Evolutionary conservation across 2,113 vertebrate species (phyloP).

Genomic region (Ornithorhynchus anatinus): DNA sequence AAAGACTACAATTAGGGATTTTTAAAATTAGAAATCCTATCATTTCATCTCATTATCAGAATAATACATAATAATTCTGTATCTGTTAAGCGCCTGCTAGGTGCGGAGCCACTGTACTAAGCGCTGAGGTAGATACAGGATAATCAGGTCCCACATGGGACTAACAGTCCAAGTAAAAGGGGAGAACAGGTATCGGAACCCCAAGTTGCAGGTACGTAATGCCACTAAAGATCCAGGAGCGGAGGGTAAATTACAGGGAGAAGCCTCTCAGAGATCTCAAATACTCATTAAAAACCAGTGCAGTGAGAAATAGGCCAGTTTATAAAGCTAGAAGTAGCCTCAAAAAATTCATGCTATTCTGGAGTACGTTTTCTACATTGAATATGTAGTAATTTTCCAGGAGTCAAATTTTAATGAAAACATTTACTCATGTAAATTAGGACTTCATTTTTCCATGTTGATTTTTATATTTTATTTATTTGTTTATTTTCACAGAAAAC

Average conservation of each 20-base stretch:
- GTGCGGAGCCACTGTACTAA: no score
- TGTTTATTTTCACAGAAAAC: conserved; percentile 60
- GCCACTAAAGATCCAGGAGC: neutral
- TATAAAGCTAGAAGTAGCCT: conserved; percentile 52
- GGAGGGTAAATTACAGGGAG: neutral
- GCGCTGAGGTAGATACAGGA: no score
- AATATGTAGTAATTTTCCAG: conserved; percentile 63
- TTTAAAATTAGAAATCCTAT: no score
- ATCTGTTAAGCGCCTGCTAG: no score
- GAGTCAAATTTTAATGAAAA: conserved; percentile 70
- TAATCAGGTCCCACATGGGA: no score
- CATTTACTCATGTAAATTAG: conserved; percentile 68
- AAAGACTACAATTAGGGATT: no score
- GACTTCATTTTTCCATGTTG: conserved; percentile 59
- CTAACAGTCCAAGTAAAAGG: no score
- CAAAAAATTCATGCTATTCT: conserved; percentile 56
- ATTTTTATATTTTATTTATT: conserved; percentile 42
- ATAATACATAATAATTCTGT: no score
- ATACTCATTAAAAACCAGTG: neutral
- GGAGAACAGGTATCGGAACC: no score
- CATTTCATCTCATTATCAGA: no score
- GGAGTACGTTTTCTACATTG: conserved; percentile 50
- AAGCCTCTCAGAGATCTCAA: neutral
- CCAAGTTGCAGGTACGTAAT: no score
- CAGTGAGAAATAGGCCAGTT: conserved; percentile 8